phyloP scores from a whole-genome alignment of 2,797 vertebrate species.

The Acipenser ruthenus region DNA sequence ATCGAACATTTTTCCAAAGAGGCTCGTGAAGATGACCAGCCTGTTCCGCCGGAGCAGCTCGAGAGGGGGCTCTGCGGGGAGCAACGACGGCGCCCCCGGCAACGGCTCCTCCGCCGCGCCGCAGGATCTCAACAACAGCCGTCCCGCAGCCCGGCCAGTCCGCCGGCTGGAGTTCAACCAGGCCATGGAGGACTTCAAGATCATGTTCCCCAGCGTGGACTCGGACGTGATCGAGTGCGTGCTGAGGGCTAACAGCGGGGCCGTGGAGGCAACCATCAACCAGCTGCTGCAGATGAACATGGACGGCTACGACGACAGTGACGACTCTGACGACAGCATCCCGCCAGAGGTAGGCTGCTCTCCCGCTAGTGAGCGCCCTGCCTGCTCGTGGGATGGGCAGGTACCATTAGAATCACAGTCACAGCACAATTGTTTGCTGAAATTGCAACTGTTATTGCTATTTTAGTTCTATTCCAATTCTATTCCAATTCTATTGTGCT shows the following conservation, averaged over 20 bases:
- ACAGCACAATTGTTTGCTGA: too few relatives aligned
- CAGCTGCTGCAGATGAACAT: slow-evolving; percentile 96
- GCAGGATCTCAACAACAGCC: slow-evolving; percentile 89
- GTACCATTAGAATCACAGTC: not conserved
- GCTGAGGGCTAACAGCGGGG: slow-evolving; percentile 89
- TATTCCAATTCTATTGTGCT: too few relatives aligned
- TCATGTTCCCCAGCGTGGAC: slow-evolving; percentile 95
- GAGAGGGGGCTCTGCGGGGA: slow-evolving; percentile 16
- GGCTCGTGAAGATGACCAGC: slow-evolving; percentile 77
- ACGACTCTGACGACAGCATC: slow-evolving; percentile 92
- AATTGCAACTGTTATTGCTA: not conserved
- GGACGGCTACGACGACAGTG: slow-evolving; percentile 82
- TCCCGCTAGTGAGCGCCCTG: not conserved
- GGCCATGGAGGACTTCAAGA: slow-evolving; percentile 98
- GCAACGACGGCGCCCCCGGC: slow-evolving; percentile 31
- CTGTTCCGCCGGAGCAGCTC: slow-evolving; percentile 81
- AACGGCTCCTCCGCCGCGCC: slow-evolving; percentile 27
- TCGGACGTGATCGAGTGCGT: slow-evolving; percentile 97
- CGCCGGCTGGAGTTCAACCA: slow-evolving; percentile 93
- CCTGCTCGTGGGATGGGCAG: not conserved
- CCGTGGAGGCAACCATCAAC: slow-evolving; percentile 93
- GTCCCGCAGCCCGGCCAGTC: slow-evolving; percentile 71
- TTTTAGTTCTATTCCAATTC: not conserved
- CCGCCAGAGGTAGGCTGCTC: slow-evolving; percentile 72
- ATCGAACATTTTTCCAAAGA: slow-evolving; percentile 34